Base-by-base conservation (phyloP, 2,888 invertebrate genomes). In the Hirtodrosophila duncani region DNA sequence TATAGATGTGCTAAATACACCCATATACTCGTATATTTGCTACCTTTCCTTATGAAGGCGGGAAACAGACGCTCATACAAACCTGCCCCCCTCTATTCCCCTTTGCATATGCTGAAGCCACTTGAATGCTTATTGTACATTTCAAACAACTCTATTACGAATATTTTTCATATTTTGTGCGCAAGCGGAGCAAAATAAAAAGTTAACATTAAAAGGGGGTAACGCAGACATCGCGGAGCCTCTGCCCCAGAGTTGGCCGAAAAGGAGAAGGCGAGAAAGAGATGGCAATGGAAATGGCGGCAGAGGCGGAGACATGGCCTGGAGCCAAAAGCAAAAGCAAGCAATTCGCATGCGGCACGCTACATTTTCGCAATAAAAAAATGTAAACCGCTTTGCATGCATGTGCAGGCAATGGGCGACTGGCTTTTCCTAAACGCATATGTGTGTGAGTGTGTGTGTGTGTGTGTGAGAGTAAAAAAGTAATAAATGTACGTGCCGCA, bases 141-240 rank as follows among this genome's bases (percentile, higher is more conserved):
- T 79, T 77, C 75, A 71, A 72, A 81, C 81, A 81, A 81, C 80
- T 81, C 81, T 81, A 81, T 81, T 81, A 81, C 80, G 80, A 81
- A 81, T 81, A 80, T 81, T 81, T 81, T 81, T 79, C 74, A 78
- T 71, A 78, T 81, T 81, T 80, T 51, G 63, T 50, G 65, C 51
- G 55, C 62, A 63, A 48, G 55, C 46, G 56, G 52, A 53, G 62
- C 45, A 43, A 51, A 26, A 37, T 33, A 59, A 74, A 67, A 69
- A 64, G 77, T 67, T 60, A 61, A 62, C 80, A 66, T 72, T 67
- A 77, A 70, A 64, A 55, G 45, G 57, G 68, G 71, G 34, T 71
- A 68, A 71, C 49, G 58, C 70, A 71, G 70, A 71, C 65, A 55
- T 48, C 29, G 42, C 27, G 37, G 42, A 48, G 46, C 55, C 39